These are phyloP conservation scores for Thera britannica DNA, from an alignment of 2,888 invertebrate genomes.

Conservation along the genomic window DNA sequence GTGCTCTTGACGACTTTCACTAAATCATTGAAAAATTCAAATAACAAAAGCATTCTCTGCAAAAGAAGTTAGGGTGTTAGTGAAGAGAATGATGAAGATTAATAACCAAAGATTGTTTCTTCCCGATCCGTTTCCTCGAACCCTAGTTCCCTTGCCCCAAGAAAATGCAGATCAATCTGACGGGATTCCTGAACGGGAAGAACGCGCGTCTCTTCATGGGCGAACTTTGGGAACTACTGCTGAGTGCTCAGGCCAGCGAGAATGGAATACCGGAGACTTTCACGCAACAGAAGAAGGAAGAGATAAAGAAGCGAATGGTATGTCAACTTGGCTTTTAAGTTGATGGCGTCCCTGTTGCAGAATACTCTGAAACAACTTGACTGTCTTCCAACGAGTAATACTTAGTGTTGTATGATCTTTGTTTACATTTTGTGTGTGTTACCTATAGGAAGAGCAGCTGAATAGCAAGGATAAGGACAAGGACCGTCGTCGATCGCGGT, in stretches of 20 bases:
- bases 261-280: slow-evolving; percentile 98
- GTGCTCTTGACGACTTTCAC: slow-evolving; percentile 71
- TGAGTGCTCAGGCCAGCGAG: slow-evolving; percentile 97
- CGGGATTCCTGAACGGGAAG: slow-evolving; percentile 99
- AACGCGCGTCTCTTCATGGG: slow-evolving; percentile 99
- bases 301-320: slow-evolving; percentile 95
- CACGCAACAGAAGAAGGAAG: slow-evolving; percentile 98
- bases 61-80: slow-evolving; percentile 53
- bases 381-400: too few species aligned
- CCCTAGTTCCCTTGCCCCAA: slow-evolving; percentile 97
- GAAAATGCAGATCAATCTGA: slow-evolving; percentile 99
- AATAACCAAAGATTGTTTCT: slow-evolving; percentile 66
- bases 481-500: slow-evolving; percentile 81
- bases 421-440: not conserved
- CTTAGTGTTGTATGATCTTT: not conserved
- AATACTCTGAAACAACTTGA: too few species aligned
- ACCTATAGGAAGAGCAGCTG: slow-evolving; percentile 66
- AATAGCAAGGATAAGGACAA: slow-evolving; percentile 90
- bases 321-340: slow-evolving; percentile 26
- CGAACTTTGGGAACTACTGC: slow-evolving; percentile 97
- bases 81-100: slow-evolving; percentile 45
- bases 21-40: slow-evolving; percentile 25
- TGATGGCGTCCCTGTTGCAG: not conserved
- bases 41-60: slow-evolving; percentile 31
- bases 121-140: slow-evolving; percentile 72